Conservation (phyloP, 1,140 invertebrate genomes). For the Magallana angulata region DNA sequence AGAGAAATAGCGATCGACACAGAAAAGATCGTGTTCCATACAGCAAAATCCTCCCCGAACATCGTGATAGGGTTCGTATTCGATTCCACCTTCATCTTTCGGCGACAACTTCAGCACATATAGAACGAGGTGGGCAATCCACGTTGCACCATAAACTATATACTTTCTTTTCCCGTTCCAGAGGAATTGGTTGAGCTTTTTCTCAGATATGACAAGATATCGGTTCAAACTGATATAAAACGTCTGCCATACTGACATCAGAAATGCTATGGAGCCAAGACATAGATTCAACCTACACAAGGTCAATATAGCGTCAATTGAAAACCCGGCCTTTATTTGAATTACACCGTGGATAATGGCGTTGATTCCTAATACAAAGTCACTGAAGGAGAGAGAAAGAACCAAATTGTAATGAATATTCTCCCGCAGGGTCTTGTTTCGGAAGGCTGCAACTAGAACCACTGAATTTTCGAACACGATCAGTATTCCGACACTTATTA, state of each 20-base stretch:
- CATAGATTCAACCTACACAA: background rate
- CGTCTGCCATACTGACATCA: background rate
- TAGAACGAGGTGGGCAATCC: background rate
- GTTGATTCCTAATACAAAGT: background rate
- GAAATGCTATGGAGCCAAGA: background rate
- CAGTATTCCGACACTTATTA: too few relatives aligned
- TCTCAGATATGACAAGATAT: background rate
- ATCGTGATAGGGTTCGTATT: background rate
- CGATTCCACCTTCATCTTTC: background rate
- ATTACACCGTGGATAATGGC: background rate
- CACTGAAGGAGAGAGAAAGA: background rate
- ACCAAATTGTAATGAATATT: background rate
- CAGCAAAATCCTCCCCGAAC: background rate
- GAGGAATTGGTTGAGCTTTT: background rate
- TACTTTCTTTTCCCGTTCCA: background rate
- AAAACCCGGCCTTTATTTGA: background rate
- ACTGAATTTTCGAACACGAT: background rate
- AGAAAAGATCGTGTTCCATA: background rate
- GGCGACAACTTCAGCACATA: background rate
- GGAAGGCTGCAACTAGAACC: background rate
- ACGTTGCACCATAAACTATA: background rate
- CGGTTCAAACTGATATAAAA: conserved; percentile 4
- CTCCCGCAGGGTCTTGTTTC: background rate
- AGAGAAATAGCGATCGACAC: background rate
- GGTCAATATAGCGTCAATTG: background rate